Percentiles rank a stretch among this genome's conserved stretches.
phyloP scores from a whole-genome alignment of 1,140 invertebrate genomes.

The Apis mellifera region Amel_HAv3.1 CM009931.2:23748501-23749000 shows the following conservation, averaged over 20 bases:
- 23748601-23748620: not conserved
- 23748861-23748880: no score
- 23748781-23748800: not conserved
- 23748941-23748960: not conserved
- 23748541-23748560: not conserved
- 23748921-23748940: not conserved
- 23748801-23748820: not conserved
- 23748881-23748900: not conserved
- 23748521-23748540: no score
- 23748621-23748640: not conserved
- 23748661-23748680: slow-evolving; percentile 5
- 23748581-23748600: not conserved
- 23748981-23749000: slow-evolving; percentile 51
- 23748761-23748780: not conserved
- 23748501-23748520: no score
- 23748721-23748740: not conserved
- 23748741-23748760: not conserved
- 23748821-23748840: no score
- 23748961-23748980: slow-evolving; percentile 67
- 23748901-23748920: no score
- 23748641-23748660: not conserved
- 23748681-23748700: not conserved
- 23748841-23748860: no score
- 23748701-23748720: not conserved
- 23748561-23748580: not conserved